Evolutionary conservation across 35 echinoderm and acorn worm species (phyloP).

Genomic region (Diadema setosum): DNA sequence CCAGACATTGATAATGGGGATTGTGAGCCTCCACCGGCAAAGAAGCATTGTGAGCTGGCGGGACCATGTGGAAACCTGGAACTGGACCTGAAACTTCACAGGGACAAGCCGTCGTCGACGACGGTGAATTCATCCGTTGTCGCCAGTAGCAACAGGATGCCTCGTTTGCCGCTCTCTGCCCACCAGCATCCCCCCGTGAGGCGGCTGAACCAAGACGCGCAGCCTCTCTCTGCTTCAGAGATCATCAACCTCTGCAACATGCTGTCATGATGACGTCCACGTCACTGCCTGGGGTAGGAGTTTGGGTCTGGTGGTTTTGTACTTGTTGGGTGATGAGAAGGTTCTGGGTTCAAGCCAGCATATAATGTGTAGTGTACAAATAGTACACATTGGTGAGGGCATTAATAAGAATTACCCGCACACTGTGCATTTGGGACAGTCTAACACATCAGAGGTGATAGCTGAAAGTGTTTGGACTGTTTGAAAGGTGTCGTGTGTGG

Average conservation of each 20-base stretch:
- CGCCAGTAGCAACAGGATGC: background rate
- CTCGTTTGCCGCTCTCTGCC: conserved; percentile 18
- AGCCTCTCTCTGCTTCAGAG: conserved; percentile 22
- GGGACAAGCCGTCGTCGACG: background rate
- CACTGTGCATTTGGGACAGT: too few relatives aligned
- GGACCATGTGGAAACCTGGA: background rate
- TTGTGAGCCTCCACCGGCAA: background rate
- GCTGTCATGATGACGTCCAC: background rate
- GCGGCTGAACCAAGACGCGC: conserved; percentile 31
- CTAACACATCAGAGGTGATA: too few relatives aligned
- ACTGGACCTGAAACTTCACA: background rate
- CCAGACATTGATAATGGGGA: conserved; percentile 83
- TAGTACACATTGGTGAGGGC: too few relatives aligned
- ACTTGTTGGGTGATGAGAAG: too few relatives aligned
- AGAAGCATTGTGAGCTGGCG: background rate
- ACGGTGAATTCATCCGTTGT: background rate
- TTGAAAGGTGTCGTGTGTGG: too few relatives aligned
- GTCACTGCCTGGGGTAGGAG: too few relatives aligned
- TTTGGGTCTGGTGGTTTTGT: too few relatives aligned
- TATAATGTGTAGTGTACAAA: too few relatives aligned
- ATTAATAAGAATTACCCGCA: too few relatives aligned
- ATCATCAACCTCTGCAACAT: background rate
- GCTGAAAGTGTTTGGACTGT: too few relatives aligned
- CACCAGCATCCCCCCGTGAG: conserved; percentile 25
- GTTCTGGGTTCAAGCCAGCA: too few relatives aligned